Base-by-base conservation (phyloP, 2,113 vertebrate genomes). In the Chlorodrepanis virens region DNA sequence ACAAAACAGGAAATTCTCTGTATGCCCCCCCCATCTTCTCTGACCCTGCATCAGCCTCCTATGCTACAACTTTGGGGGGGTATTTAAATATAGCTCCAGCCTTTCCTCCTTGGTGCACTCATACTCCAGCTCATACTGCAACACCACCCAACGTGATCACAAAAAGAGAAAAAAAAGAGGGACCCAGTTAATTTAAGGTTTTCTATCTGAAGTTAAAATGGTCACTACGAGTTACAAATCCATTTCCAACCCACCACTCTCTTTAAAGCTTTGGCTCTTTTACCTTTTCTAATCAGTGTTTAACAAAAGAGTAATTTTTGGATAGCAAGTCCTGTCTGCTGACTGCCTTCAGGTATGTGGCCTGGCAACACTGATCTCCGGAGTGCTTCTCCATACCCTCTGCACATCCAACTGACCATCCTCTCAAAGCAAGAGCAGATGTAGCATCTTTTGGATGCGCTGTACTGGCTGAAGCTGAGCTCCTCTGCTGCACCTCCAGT, bases 51-150 rank as follows among this genome's bases (percentile, higher is more conserved):
- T 28, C 22, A 82, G 28, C n/a, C 47, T 77, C 87, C 10, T n/a
- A n/a, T 0, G 1, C 56, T 61, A 20, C 0, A 1, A 4, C 9
- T 80, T 42, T 60, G 8, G 17, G 29, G 19, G 22, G 12, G 28
- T 83, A 24, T 63, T 79, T 83, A 77, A 85, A 45, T 42, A 45
- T 0, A 77, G n/a, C 42, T 88, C 2, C 3, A 54, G 39, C 42
- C 77, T 54, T 74, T 64, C 24, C 35, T 92, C 63, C 63, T 63
- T 7, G 33, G 21, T 82, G 45, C 21, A 5, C 24, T 81, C 21
- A 35, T 35, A 35, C 35, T n/a, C 19, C 72, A 40, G 33, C 39
- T 83, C n/a, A 59, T 12, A 14, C 65, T 45, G 42, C 37, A 80
- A 11, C 37, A 25, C 18, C 39, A 65, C 14, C 12, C 29, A 64